A percentile compares a stretch with the other conserved stretches of the same genome.
Evolutionary conservation across 2,797 vertebrate species (phyloP).

Genomic region (Hephaestus fuliginosus): DNA sequence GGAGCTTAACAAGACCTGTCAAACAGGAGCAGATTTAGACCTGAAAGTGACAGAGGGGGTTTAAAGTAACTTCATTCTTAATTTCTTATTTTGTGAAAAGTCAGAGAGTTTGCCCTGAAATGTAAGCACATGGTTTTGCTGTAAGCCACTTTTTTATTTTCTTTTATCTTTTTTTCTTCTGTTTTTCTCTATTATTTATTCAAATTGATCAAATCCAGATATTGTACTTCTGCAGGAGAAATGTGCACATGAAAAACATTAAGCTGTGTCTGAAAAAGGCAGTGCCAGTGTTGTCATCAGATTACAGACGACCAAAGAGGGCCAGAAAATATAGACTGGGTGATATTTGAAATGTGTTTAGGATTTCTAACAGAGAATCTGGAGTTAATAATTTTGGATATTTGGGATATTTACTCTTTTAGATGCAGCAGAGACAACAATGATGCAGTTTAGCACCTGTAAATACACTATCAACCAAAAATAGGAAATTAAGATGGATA

Average conservation of each 20-base stretch:
- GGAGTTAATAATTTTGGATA: background rate
- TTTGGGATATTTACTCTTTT: background rate
- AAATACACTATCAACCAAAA: background rate
- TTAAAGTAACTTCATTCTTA: background rate
- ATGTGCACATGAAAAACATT: constrained; percentile 12
- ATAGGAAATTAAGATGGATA: background rate
- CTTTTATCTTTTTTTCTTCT: background rate
- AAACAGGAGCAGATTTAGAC: background rate
- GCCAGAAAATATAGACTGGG: background rate
- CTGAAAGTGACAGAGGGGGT: background rate
- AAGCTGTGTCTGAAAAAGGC: constrained; percentile 15
- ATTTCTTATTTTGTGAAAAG: background rate
- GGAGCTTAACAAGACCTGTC: background rate
- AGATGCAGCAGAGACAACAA: background rate
- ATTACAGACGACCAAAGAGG: background rate
- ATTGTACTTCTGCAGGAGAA: background rate
- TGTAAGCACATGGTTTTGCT: constrained; percentile 25
- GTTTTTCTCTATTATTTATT: constrained; percentile 20
- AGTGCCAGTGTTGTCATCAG: background rate
- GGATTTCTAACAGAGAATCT: background rate
- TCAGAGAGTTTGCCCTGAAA: constrained; percentile 19
- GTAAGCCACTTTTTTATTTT: constrained; percentile 6
- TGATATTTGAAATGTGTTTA: background rate
- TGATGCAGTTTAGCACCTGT: background rate
- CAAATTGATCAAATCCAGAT: constrained; percentile 9